Evolutionary conservation across 2,888 invertebrate species (phyloP), one percentile per base, ranked within the genome.

Genomic region (Auanema sp.): DNA sequence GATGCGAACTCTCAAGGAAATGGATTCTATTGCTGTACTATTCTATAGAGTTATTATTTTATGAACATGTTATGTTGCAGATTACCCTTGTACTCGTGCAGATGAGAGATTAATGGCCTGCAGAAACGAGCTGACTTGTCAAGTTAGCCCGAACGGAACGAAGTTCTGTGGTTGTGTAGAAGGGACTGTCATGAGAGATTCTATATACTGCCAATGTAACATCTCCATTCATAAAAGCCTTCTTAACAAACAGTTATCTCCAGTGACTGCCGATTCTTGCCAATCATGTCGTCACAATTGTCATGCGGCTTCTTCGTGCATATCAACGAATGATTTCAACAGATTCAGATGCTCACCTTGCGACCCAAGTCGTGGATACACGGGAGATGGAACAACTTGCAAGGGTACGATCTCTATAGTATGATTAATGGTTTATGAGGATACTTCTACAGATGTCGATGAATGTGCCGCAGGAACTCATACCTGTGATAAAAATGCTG

Each of bases 261-360:
- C 24, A 52, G 52, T 24, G n/a, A 25, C n/a, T 23, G 52, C 21
- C 6, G 52, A 60, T 33, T 25, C 16, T 23, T 62, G 62, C 16
- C 25, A 62, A 3, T 49, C 47, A 14, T 62, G 62, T 25, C 24
- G 51, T 16, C 50, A 57, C 57, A 51, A 62, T 52, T 62, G 62
- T 47, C 56, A 62, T 25, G n/a, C 50, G 16, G 33, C 56, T 11
- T 41, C 33, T 23, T 50, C n/a, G 8, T 62, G 62, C 21, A 33
- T 43, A 1, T 14, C 41, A 11, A 23, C 33, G 8, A 33, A 23
- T 43, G 43, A 43, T n/a, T 5, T 5, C 5, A 6, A 14, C 5
- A 23, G 21, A 12, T 62, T 40, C 57, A 16, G 16, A 6, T 62
- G 62, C 41, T 14, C 18, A 1, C 24, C n/a, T 1, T 62, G 62